Evolutionary conservation across 2,888 invertebrate species (phyloP).

Genomic region (Coelopa pilipes): DNA sequence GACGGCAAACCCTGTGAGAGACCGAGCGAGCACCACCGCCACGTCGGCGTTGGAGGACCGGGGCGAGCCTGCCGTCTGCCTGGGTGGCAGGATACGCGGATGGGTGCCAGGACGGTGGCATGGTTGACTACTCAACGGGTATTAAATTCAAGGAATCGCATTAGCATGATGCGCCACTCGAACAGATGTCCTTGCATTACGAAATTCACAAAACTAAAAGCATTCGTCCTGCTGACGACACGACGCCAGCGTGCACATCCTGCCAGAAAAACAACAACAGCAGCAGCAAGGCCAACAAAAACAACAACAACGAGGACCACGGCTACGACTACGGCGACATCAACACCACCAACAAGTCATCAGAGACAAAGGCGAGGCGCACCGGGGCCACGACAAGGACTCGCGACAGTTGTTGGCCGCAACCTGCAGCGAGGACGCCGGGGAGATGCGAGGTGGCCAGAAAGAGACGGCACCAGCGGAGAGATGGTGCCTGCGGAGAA

Average conservation of each 20-base stretch:
- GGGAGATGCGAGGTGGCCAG: slow-evolving; percentile 26
- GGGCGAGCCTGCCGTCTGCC: too few species aligned
- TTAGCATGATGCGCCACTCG: slow-evolving; percentile 57
- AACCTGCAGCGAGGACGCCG: background rate
- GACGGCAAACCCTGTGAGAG: too few species aligned
- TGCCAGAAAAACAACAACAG: slow-evolving; percentile 27
- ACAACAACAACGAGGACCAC: slow-evolving; percentile 12
- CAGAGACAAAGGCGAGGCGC: too few species aligned
- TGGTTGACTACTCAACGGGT: slow-evolving; percentile 36
- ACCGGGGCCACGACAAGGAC: too few species aligned
- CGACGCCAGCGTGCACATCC: slow-evolving; percentile 2
- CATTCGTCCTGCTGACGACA: slow-evolving; percentile 43
- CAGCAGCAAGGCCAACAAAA: background rate
- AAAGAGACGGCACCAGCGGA: background rate
- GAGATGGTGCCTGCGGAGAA: background rate
- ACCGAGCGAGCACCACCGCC: too few species aligned
- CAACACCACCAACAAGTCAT: slow-evolving; percentile 5
- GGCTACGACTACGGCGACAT: background rate
- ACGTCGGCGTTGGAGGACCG: too few species aligned
- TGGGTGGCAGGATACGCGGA: too few species aligned
- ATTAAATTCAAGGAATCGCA: slow-evolving; percentile 48
- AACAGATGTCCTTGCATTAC: slow-evolving; percentile 65
- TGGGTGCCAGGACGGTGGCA: too few species aligned
- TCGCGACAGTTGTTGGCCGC: slow-evolving; percentile 29
- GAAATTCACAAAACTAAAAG: slow-evolving; percentile 65